These are phyloP conservation scores for Myotis planiceps DNA, from an alignment of 2,797 vertebrate genomes.

Conservation along the genomic window DNA sequence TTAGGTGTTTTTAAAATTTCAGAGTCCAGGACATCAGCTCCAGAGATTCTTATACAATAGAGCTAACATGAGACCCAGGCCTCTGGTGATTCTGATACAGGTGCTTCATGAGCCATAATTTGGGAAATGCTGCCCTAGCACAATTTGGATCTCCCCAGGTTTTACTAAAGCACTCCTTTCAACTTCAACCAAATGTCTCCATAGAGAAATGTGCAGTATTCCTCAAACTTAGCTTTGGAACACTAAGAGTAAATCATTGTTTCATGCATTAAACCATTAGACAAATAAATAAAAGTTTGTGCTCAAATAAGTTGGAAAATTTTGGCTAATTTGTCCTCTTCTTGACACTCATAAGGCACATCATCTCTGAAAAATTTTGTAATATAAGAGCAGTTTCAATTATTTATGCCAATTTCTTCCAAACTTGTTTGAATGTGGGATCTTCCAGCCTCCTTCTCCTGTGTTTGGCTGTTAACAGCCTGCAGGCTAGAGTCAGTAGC, in stretches of 20 bases:
- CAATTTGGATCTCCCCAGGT: background rate
- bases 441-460: background rate
- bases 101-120: background rate
- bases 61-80: background rate
- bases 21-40: background rate
- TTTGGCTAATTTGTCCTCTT: background rate
- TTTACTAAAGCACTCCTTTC: background rate
- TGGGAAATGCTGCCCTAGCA: background rate
- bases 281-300: background rate
- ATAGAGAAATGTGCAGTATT: background rate
- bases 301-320: background rate
- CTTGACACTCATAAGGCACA: background rate
- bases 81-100: background rate
- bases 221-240: background rate
- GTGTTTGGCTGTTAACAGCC: background rate
- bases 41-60: background rate
- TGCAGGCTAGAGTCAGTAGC: background rate
- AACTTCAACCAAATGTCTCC: background rate
- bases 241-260: background rate
- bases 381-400: background rate
- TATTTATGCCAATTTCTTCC: background rate
- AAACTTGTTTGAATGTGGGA: background rate
- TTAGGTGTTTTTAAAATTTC: background rate
- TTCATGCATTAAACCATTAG: background rate
- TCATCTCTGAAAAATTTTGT: background rate